Conservation (phyloP, 92 coral and sea anemone species). For the Parazoanthus darwini region DNA sequence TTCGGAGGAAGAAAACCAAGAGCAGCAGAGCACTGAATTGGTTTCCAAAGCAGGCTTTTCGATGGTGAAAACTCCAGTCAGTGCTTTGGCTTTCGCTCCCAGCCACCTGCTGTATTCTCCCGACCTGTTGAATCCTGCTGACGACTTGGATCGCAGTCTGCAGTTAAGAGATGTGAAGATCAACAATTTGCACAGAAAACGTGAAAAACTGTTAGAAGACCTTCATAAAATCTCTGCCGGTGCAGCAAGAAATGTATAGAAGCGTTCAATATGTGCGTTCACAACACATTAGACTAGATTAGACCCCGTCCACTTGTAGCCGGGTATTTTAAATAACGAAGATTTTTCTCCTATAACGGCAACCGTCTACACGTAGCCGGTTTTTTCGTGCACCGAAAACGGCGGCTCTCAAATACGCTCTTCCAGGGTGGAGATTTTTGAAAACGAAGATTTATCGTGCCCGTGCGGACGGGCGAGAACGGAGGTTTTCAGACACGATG, state of each 20-base stretch:
- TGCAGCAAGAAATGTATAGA: constrained; percentile 2
- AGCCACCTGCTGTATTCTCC: background rate
- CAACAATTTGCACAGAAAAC: constrained; percentile 21
- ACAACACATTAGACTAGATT: background rate
- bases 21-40: background rate
- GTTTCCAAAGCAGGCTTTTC: background rate
- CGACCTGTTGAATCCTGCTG: background rate
- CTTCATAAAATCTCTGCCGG: constrained; percentile 16
- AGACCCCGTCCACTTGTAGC: too few species aligned
- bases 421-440: too few species aligned
- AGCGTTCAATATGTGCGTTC: background rate
- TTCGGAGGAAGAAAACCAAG: background rate
- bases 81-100: background rate
- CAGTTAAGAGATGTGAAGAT: constrained; percentile 30
- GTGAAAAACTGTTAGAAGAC: constrained; percentile 16
- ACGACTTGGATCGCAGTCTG: constrained; percentile 37
- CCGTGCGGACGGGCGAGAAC: too few species aligned
- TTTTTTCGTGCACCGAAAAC: too few species aligned
- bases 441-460: too few species aligned
- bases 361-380: too few species aligned
- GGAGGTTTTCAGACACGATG: too few species aligned
- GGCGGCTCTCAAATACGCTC: too few species aligned
- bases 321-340: too few species aligned
- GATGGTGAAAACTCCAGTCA: background rate
- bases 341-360: too few species aligned